These are phyloP conservation scores for Apamea sordens DNA, from an alignment of 2,888 invertebrate genomes.

Conservation along the genomic window DNA sequence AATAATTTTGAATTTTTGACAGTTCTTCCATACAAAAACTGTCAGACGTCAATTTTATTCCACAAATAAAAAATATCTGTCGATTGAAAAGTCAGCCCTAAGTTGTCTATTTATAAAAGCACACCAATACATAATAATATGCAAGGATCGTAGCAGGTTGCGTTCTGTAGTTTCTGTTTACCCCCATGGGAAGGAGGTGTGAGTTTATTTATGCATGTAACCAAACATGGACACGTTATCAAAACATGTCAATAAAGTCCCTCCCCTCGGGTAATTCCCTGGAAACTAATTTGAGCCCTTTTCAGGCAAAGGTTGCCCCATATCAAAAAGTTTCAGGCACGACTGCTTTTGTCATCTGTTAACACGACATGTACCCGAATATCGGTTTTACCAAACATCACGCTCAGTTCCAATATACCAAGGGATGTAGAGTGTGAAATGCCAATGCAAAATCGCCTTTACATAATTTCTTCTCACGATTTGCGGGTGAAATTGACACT, in stretches of 20 bases:
- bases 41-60: no score
- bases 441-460: not conserved
- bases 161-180: not conserved
- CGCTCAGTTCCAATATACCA: not conserved
- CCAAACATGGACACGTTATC: slow-evolving; percentile 35
- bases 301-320: slow-evolving; percentile 42
- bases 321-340: slow-evolving; percentile 59
- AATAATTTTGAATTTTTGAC: no score
- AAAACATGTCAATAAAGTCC: slow-evolving; percentile 40
- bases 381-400: slow-evolving; percentile 1
- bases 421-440: not conserved
- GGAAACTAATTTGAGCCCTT: slow-evolving; percentile 54
- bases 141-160: not conserved
- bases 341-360: slow-evolving; percentile 45
- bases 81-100: no score
- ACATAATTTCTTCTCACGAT: no score
- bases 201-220: not conserved
- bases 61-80: no score
- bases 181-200: not conserved
- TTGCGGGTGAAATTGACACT: no score
- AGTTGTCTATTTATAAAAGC: no score
- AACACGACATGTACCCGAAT: slow-evolving; percentile 1
- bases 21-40: no score
- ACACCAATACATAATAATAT: not conserved
- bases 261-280: slow-evolving; percentile 14